Base-by-base conservation (phyloP, 2,888 invertebrate species). In the Calliphora vomitoria region DNA sequence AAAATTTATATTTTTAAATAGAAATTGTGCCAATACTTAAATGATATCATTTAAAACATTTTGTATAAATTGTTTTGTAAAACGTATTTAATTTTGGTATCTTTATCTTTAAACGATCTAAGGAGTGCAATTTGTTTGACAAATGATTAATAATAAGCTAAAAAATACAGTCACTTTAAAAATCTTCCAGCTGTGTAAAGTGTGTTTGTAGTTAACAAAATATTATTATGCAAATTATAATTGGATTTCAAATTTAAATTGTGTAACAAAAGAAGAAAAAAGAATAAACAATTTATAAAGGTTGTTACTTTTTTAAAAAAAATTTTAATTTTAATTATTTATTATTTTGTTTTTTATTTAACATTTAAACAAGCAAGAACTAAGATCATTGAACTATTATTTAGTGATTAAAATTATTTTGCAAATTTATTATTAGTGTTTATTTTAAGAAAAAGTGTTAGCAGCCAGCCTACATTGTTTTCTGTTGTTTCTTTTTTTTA, bases 111-210 rank as follows among this genome's bases (percentile, higher is more conserved):
- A 15, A 15, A 35, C 25, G n/a, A 10, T 31, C 50, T 50, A 69
- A n/a, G 35, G 50, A 69, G 50, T 69, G 69, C 35, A 69, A 69
- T 69, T 64, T 62, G 35, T 62, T 13, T 38, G 62, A 5, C 62
- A 62, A 62, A 38, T 62, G 8, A 35, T 38, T 62, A 38, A 62
- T 62, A 62, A 62, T 44, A 44, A 13, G 11, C 4, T 4, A 44
- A 41, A 41, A 4, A 44, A 13, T 13, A 18, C 18, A 55, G 3
- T 0, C 18, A 10, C 0, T 18, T 55, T 3, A 55, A 20, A 15
- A 2, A 3, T 15, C 1, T 20, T 55, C 11, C 20, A 55, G 18
- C 55, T 20, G 55, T 8, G 18, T 55, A 20, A 55, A 20, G 8
- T 18, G 20, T 55, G n/a, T 50, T 50, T 15, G n/a, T 13, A n/a